phyloP scores from a whole-genome alignment of 2,113 vertebrate species.

The Symphodus melops region DNA sequence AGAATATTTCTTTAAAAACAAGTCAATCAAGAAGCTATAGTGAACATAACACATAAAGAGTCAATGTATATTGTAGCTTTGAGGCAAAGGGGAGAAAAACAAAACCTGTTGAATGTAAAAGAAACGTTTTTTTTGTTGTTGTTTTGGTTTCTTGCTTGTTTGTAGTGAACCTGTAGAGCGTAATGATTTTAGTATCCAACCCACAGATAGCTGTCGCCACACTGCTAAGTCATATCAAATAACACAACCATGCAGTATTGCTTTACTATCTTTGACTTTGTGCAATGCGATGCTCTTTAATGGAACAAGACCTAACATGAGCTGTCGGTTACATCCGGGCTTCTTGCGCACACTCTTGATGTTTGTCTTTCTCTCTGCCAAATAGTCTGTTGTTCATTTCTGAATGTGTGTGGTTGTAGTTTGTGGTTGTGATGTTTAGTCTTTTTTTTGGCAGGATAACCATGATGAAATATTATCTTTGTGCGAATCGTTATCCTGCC shows the following conservation, averaged over 20 bases:
- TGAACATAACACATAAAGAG: constrained; percentile 74
- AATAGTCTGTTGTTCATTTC: constrained; percentile 33
- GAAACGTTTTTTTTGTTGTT: constrained; percentile 46
- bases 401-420: constrained; percentile 42
- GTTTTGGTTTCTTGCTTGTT: constrained; percentile 67
- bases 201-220: constrained; percentile 51
- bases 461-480: constrained; percentile 39
- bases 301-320: constrained; percentile 61
- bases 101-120: constrained; percentile 82
- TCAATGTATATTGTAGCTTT: constrained; percentile 78
- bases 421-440: constrained; percentile 50
- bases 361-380: constrained; percentile 57
- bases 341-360: constrained; percentile 19
- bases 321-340: constrained; percentile 47
- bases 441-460: constrained; percentile 67
- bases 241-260: constrained; percentile 76
- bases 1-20: constrained; percentile 57
- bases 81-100: constrained; percentile 73
- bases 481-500: constrained; percentile 59
- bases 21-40: constrained; percentile 74
- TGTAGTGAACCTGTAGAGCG: constrained; percentile 47
- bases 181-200: constrained; percentile 58
- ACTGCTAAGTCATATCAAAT: constrained; percentile 65
- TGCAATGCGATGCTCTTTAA: constrained; percentile 77
- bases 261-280: constrained; percentile 66